Base-by-base conservation (phyloP, 2,113 vertebrate genomes). In the Phasianus colchicus region DNA sequence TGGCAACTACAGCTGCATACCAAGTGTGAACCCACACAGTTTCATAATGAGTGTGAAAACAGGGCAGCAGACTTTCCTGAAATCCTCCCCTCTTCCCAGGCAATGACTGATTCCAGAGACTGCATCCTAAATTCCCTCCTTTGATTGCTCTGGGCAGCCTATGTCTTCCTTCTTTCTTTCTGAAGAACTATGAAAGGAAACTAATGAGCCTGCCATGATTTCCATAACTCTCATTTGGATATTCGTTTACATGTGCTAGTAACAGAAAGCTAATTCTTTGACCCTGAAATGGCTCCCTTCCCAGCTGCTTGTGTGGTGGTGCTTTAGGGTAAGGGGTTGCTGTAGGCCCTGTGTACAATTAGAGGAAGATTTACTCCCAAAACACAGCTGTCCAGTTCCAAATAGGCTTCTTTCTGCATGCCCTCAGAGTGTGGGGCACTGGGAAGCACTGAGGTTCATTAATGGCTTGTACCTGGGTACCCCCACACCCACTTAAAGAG, bases 1-100 rank as follows among this genome's bases (percentile, higher is more conserved):
- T 76, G 76, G 85, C 76, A 95, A 76, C 74, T 32, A 38, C 38
- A 71, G 82, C 92, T 92, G 67, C 87, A 66, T 25, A 54, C 34
- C 60, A 55, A 95, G 76, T 36, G 57, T 14, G 3, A 92, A 48
- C 24, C 20, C 47, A 54, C 83, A 55, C 36, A 12, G 69, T 75
- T 91, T 52, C 27, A 60, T 61, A 64, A 83, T 67, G 36, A 24
- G 30, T 14, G 48, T 24, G 58, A 65, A 81, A 89, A 52, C 87
- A 92, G 79, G 32, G 5, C 4, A 86, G 66, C 66, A 38, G 30
- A 27, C 65, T 69, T 69, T n/a, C 52, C 79, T 54, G 13, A 94
- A 95, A 65, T 77, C 57, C 72, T 61, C n/a, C 69, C 18, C 34
- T 81, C 38, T 65, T 83, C 73, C 34, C 32, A 75, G 48, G 52